phyloP scores from a whole-genome alignment of 2,797 vertebrate species.

The Tiaroga cobitis region DNA sequence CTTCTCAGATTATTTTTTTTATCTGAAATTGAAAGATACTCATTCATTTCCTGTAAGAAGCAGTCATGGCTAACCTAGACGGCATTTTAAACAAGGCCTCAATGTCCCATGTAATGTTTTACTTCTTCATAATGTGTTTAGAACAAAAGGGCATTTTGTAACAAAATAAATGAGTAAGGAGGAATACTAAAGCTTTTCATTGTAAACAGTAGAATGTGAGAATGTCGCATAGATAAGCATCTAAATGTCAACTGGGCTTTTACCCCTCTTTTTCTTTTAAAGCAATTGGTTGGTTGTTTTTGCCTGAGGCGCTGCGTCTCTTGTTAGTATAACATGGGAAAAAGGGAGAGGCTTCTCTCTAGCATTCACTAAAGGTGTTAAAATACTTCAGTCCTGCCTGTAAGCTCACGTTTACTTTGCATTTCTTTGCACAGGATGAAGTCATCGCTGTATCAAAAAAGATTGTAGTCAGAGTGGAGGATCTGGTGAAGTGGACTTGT shows the following conservation, averaged over 20 bases:
- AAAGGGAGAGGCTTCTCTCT: conserved; percentile 15
- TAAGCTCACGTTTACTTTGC: conserved; percentile 10
- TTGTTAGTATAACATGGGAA: conserved; percentile 9
- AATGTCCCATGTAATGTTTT: background rate
- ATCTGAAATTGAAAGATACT: conserved; percentile 8
- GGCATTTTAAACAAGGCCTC: conserved; percentile 17
- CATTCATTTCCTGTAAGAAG: background rate
- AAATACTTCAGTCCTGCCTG: background rate
- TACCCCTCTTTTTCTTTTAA: background rate
- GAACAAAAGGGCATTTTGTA: background rate
- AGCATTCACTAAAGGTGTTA: conserved; percentile 9
- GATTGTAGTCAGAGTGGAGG: conserved; percentile 80
- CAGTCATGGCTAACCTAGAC: conserved; percentile 20
- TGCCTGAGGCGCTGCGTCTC: conserved; percentile 25
- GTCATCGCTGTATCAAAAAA: conserved; percentile 81
- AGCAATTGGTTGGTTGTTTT: conserved; percentile 25
- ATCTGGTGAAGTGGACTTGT: conserved; percentile 80
- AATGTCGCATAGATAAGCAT: conserved; percentile 9
- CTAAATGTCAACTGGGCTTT: conserved; percentile 11
- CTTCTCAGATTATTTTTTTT: background rate
- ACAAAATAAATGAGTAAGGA: background rate
- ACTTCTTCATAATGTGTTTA: conserved; percentile 4
- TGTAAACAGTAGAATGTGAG: background rate
- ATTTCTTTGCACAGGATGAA: conserved; percentile 73
- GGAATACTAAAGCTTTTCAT: conserved; percentile 1